Base-by-base conservation (phyloP, 35 echinoderm and acorn worm genomes). In the Strongylocentrotus purpuratus region DNA sequence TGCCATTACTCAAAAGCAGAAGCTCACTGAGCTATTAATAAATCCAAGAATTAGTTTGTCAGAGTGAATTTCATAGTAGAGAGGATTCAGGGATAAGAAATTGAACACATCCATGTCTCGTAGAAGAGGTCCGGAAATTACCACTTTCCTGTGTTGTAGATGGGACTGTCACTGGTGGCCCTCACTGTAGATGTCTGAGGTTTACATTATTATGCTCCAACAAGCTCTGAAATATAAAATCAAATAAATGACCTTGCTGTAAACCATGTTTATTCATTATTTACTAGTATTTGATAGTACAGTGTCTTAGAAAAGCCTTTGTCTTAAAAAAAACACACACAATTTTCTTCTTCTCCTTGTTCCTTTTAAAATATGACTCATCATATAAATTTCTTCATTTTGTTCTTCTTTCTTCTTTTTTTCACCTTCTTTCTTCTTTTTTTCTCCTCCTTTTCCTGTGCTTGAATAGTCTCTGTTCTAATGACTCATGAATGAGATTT, bases 21-120 rank as follows among this genome's bases (percentile, higher is more conserved):
- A n/a, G 65, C 65, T 78, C 65, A 78, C 22, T 78, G 65, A 78
- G 20, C 65, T 78, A 78, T 78, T 78, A 78, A 78, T 78, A 78
- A 78, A 78, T 78, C 65, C 65, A n/a, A 78, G 65, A 78, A 78
- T 78, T 78, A 78, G 65, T 78, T 78, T 78, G 65, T 78, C 65
- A 78, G 65, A 78, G 28, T 78, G 65, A 78, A 78, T 78, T 78
- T 78, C 65, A 78, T 78, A 2, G 65, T n/a, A 78, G 65, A 78
- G 65, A 78, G 65, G 25, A 78, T 28, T 78, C 20, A 78, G 22
- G 65, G 65, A 78, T 78, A 78, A 22, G 28, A 78, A 78, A 78
- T 78, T 78, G 20, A 78, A 78, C 65, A 78, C 65, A 78, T 78
- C 65, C 65, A 78, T 78, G 65, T 78, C 65, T 78, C 18, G 65